Percentiles rank a stretch among this genome's conserved stretches.
Conservation (phyloP, 2,113 vertebrate species). For the Serilophus lunatus region DNA sequence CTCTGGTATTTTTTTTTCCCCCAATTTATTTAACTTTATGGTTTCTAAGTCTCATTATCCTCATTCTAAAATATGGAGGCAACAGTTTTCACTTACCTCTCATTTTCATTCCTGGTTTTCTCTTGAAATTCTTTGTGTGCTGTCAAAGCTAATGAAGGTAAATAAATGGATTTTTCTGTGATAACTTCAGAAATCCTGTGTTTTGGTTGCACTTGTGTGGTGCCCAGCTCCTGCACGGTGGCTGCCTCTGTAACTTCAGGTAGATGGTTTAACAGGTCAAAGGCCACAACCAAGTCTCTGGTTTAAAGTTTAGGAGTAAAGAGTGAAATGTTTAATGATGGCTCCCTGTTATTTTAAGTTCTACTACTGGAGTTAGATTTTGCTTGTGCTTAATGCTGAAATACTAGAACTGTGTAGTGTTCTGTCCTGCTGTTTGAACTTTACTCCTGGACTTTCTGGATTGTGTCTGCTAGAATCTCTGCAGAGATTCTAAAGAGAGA, state of each 20-base stretch:
- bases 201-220: background rate
- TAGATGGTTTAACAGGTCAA: background rate
- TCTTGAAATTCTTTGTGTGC: background rate
- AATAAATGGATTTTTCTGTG: background rate
- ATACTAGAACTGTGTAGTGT: background rate
- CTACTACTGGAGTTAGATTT: background rate
- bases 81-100: background rate
- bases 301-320: background rate
- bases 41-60: background rate
- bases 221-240: background rate
- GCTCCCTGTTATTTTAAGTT: background rate
- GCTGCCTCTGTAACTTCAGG: background rate
- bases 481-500: background rate
- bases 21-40: background rate
- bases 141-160: background rate
- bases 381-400: background rate
- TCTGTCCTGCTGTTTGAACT: background rate
- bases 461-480: background rate
- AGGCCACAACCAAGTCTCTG: background rate
- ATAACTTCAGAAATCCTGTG: background rate
- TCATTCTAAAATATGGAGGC: background rate
- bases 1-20: background rate
- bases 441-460: background rate
- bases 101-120: background rate
- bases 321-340: background rate